phyloP scores from a whole-genome alignment of 2,113 vertebrate species.

The Cheilinus undulatus region DNA sequence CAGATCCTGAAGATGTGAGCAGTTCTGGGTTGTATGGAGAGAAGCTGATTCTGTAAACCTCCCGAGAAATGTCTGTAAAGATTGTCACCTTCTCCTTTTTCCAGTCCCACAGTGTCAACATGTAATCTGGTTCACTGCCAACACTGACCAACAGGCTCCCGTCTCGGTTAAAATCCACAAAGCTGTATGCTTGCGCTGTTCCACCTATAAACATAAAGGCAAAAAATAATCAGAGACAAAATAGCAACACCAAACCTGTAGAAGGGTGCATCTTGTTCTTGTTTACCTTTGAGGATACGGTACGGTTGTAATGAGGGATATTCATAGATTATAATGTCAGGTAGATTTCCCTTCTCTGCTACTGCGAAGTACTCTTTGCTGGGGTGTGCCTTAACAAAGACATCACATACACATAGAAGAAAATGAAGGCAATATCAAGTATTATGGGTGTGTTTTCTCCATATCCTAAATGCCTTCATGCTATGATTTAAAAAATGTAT shows the following conservation, averaged over 20 bases:
- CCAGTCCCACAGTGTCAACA: conserved; percentile 95
- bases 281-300: conserved; percentile 88
- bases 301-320: conserved; percentile 88
- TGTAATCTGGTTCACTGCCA: conserved; percentile 89
- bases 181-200: conserved; percentile 86
- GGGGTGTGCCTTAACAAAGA: conserved; percentile 86
- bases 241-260: neutral
- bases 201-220: conserved; percentile 81
- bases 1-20: conserved; percentile 89
- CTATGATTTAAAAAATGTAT: too few species aligned
- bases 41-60: conserved; percentile 92
- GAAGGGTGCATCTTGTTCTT: neutral
- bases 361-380: conserved; percentile 86
- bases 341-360: conserved; percentile 91
- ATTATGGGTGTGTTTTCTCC: too few species aligned
- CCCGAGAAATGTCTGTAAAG: conserved; percentile 91
- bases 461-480: too few species aligned
- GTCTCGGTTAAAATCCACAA: conserved; percentile 86
- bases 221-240: neutral
- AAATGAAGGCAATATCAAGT: neutral
- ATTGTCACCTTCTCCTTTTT: conserved; percentile 87
- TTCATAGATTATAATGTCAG: conserved; percentile 91
- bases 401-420: conserved; percentile 53
- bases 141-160: conserved; percentile 91
- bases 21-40: conserved; percentile 88